A percentile compares a stretch with the other conserved stretches of the same genome.
Conservation (phyloP, 2,888 invertebrate genomes). For the Drosophila nr. perissopoda region DNA sequence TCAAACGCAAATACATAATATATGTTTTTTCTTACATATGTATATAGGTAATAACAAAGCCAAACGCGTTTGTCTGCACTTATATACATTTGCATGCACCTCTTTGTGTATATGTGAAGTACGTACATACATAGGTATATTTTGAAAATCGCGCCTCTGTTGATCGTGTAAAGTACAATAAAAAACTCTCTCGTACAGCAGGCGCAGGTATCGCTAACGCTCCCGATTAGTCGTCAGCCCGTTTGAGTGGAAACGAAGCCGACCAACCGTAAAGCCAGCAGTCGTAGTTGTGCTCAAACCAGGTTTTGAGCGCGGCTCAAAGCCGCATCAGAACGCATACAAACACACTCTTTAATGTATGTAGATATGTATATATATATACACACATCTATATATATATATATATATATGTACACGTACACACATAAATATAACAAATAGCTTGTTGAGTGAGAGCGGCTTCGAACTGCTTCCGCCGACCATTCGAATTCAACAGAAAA, state of each 20-base stretch:
- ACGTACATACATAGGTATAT: not conserved
- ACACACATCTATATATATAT: not conserved
- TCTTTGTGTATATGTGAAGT: slow-evolving; percentile 2
- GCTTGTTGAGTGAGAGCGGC: slow-evolving; percentile 47
- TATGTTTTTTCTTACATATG: not conserved
- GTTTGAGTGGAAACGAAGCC: slow-evolving; percentile 66
- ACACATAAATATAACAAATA: slow-evolving; percentile 3
- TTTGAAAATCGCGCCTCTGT: slow-evolving; percentile 37
- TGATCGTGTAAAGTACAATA: slow-evolving; percentile 37
- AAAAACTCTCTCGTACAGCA: slow-evolving; percentile 33
- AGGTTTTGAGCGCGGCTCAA: slow-evolving; percentile 65
- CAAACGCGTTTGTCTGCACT: slow-evolving; percentile 11
- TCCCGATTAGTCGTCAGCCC: slow-evolving; percentile 63
- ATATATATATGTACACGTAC: not conserved
- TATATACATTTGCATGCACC: not conserved
- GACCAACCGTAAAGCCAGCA: slow-evolving; percentile 70
- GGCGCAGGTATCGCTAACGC: slow-evolving; percentile 32
- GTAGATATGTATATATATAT: not conserved
- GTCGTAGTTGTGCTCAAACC: slow-evolving; percentile 41
- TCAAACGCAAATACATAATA: not conserved
- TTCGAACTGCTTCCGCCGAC: slow-evolving; percentile 59
- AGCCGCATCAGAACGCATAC: slow-evolving; percentile 24
- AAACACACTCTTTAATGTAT: slow-evolving; percentile 1
- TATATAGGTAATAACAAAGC: not conserved
- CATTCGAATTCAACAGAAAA: slow-evolving; percentile 61